Percentiles rank a stretch among this genome's conserved stretches.
phyloP scores from a whole-genome alignment of 1,140 invertebrate species.

The Drosophila sp. region DNA sequence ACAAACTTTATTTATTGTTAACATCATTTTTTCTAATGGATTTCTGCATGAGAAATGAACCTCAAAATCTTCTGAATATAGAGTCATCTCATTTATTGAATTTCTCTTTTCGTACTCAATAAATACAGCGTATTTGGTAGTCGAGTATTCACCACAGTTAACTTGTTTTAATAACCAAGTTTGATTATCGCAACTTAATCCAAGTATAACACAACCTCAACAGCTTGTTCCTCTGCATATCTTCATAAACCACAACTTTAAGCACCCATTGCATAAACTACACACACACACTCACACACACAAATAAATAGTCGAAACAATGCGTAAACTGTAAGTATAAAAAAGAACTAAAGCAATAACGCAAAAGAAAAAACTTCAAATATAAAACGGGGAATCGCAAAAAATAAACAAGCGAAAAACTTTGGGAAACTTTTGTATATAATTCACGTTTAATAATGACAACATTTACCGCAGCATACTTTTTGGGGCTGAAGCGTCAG shows the following conservation, averaged over 20 bases:
- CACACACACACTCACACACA: slow-evolving; percentile 6
- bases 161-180: too few species aligned
- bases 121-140: too few species aligned
- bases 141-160: too few species aligned
- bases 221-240: background rate
- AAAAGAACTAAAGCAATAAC: slow-evolving; percentile 4
- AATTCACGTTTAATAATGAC: slow-evolving; percentile 42
- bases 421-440: slow-evolving; percentile 27
- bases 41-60: too few species aligned
- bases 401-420: slow-evolving; percentile 11
- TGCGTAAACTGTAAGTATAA: slow-evolving; percentile 18
- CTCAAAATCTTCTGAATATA: too few species aligned
- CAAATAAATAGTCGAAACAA: slow-evolving; percentile 13
- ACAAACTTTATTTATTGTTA: too few species aligned
- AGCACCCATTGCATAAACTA: slow-evolving; percentile 20
- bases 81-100: too few species aligned
- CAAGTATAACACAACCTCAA: background rate
- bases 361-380: slow-evolving; percentile 1
- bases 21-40: too few species aligned
- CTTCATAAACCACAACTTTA: slow-evolving; percentile 15
- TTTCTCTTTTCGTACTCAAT: too few species aligned
- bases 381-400: background rate
- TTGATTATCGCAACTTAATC: background rate
- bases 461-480: slow-evolving; percentile 37
- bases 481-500: slow-evolving; percentile 7